Evolutionary conservation across 2,797 vertebrate genomes (phyloP).

Genomic region (Distichodus sexfasciatus): DNA sequence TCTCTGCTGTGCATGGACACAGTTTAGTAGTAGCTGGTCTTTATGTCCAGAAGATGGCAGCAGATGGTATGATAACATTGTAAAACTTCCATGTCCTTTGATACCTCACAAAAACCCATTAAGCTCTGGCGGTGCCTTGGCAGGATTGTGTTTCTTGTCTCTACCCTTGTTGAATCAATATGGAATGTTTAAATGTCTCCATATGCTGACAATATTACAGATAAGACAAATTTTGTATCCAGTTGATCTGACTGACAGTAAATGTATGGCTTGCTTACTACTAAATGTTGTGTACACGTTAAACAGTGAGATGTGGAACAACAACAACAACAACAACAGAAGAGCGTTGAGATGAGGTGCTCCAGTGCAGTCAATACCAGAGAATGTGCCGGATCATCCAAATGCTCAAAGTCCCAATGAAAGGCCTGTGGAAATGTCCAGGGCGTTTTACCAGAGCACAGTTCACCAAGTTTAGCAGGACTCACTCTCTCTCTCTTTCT

Average conservation of each 20-base stretch:
- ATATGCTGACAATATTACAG: not conserved
- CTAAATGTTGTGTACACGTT: slow-evolving; percentile 33
- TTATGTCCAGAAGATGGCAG: slow-evolving; percentile 5
- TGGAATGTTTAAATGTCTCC: not conserved
- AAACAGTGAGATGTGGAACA: slow-evolving; percentile 52
- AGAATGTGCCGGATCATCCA: slow-evolving; percentile 76
- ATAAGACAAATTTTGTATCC: not conserved
- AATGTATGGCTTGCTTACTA: not conserved
- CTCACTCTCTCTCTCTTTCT: not conserved
- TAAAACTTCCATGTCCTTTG: no score
- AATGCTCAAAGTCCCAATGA: slow-evolving; percentile 51
- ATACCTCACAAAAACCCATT: no score
- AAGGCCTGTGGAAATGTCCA: slow-evolving; percentile 45
- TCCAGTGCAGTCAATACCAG: slow-evolving; percentile 62
- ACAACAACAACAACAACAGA: slow-evolving; percentile 58
- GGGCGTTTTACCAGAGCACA: slow-evolving; percentile 37
- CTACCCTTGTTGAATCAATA: not conserved
- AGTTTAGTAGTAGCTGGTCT: not conserved
- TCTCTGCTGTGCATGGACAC: not conserved
- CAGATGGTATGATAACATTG: slow-evolving; percentile 27
- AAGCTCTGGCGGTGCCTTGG: not conserved
- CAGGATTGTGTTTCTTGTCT: not conserved
- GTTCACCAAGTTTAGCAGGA: slow-evolving; percentile 67
- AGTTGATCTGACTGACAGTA: not conserved
- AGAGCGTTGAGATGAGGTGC: slow-evolving; percentile 60